These are phyloP conservation scores for Lerista edwardsae DNA, from an alignment of 2,797 vertebrate genomes.

Conservation along the genomic window DNA sequence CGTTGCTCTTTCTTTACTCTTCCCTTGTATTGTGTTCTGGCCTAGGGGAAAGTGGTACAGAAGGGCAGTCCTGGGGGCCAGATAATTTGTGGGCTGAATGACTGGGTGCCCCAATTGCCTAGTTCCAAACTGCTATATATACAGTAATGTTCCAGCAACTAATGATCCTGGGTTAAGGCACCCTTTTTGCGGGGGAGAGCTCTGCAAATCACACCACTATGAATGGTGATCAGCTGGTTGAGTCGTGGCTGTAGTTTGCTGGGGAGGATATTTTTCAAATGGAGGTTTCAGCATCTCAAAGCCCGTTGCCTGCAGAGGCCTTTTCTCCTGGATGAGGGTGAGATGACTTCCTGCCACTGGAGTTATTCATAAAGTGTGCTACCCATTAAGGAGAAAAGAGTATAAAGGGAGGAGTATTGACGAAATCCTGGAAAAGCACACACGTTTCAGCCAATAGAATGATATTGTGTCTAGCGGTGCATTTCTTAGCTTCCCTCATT, in stretches of 20 bases:
- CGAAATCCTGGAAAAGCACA: not conserved
- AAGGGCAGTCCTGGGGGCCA: too few relatives aligned
- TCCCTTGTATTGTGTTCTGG: too few relatives aligned
- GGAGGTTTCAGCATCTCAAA: not conserved
- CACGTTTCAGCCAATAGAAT: not conserved
- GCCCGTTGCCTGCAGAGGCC: too few relatives aligned
- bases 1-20: too few relatives aligned
- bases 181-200: not conserved
- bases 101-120: too few relatives aligned
- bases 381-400: not conserved
- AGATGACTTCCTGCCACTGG: not conserved
- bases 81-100: too few relatives aligned
- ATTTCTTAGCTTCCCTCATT: not conserved
- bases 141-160: too few relatives aligned
- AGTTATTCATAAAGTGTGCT: not conserved
- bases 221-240: not conserved
- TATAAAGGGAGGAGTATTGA: not conserved
- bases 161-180: constrained; percentile 9
- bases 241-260: not conserved
- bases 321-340: too few relatives aligned
- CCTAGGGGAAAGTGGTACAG: too few relatives aligned
- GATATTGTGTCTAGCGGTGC: not conserved
- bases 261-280: not conserved
- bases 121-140: too few relatives aligned
- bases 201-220: not conserved